phyloP scores from a whole-genome alignment of 2,888 invertebrate species.

The Gerosis bhagava region DNA sequence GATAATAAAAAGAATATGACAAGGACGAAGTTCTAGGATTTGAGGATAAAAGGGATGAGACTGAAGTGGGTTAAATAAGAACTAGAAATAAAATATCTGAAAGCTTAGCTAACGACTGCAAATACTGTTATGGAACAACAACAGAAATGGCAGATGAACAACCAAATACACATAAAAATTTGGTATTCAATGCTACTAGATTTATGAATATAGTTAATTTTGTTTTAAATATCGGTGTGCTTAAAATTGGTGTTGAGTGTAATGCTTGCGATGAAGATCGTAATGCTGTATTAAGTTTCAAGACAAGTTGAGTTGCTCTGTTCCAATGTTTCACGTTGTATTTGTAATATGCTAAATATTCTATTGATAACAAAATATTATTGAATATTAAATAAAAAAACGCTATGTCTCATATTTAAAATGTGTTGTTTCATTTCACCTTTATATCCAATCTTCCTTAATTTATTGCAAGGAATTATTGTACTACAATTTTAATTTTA shows the following conservation, averaged over 20 bases:
- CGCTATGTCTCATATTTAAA: constrained; percentile 76
- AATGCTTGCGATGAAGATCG: constrained; percentile 56
- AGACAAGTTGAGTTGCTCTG: constrained; percentile 70
- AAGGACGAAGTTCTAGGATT: constrained; percentile 24
- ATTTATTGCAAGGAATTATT: no score
- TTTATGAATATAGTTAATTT: constrained; percentile 47
- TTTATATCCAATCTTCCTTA: no score
- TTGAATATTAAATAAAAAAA: constrained; percentile 79
- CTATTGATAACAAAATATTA: constrained; percentile 75
- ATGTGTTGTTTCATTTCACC: constrained; percentile 46
- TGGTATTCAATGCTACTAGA: no score
- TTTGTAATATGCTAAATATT: constrained; percentile 80
- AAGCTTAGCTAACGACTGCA: constrained; percentile 31
- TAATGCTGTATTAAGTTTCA: constrained; percentile 75
- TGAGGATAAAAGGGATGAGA: constrained; percentile 40
- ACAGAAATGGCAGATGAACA: no score
- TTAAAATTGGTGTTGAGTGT: constrained; percentile 62
- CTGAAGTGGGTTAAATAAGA: constrained; percentile 38
- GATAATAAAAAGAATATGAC: constrained; percentile 29
- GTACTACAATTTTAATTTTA: no score
- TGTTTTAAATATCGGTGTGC: constrained; percentile 66
- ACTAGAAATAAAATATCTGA: constrained; percentile 30
- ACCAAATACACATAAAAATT: no score
- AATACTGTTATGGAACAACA: constrained; percentile 4
- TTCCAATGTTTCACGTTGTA: constrained; percentile 79